phyloP scores from a whole-genome alignment of 2,888 invertebrate genomes.

The Ectropis crepuscularia region DNA sequence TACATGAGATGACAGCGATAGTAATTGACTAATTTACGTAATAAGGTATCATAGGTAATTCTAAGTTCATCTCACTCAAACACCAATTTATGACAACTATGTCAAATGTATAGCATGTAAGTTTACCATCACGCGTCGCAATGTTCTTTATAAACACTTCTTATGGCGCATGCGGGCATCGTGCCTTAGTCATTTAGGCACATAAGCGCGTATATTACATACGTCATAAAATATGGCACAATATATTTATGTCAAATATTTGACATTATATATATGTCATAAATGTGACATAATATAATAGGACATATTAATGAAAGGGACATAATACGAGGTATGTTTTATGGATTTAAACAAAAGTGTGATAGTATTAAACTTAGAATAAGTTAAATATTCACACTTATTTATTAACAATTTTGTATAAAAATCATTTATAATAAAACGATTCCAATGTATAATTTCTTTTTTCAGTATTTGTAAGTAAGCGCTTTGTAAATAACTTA shows the following conservation, averaged over 20 bases:
- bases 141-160: too few relatives aligned
- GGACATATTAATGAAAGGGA: neutral
- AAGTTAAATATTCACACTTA: conserved; percentile 37
- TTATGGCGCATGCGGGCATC: too few relatives aligned
- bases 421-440: conserved; percentile 16
- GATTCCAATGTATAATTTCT: conserved; percentile 60
- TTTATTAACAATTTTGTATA: conserved; percentile 27
- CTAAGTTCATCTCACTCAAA: too few relatives aligned
- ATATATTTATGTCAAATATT: neutral
- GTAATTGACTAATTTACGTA: too few relatives aligned
- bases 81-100: too few relatives aligned
- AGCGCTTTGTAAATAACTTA: conserved; percentile 66
- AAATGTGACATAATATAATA: neutral
- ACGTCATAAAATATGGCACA: neutral
- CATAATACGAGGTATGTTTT: conserved; percentile 11
- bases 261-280: neutral
- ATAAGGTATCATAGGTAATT: too few relatives aligned
- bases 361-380: conserved; percentile 60
- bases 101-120: too few relatives aligned
- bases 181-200: too few relatives aligned
- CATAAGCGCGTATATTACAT: too few relatives aligned
- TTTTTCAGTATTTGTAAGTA: conserved; percentile 70
- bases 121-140: too few relatives aligned
- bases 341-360: conserved; percentile 46
- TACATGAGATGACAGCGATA: too few relatives aligned